A percentile compares a stretch with the other conserved stretches of the same genome.
Conservation (phyloP, 2,113 vertebrate species). For the Hypocryptadius cinnamomeus region DNA sequence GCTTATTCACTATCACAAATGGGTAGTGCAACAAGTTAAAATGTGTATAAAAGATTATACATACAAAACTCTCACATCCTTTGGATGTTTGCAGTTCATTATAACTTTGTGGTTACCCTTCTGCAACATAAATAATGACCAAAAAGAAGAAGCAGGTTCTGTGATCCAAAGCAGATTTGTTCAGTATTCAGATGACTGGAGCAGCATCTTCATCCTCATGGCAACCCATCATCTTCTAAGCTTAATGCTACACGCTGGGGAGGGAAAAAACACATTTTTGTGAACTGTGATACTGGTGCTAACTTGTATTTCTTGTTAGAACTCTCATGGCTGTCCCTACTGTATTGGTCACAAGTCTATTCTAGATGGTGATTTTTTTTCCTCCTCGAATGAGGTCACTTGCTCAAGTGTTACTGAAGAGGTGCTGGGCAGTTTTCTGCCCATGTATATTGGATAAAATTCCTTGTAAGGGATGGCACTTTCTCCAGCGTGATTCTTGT, state of each 20-base stretch:
- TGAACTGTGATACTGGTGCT: not conserved
- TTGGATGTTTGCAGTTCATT: slow-evolving; percentile 82
- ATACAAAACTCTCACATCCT: slow-evolving; percentile 83
- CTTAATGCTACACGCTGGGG: slow-evolving; percentile 92
- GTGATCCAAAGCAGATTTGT: slow-evolving; percentile 27
- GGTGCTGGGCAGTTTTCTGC: not conserved
- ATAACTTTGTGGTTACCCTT: slow-evolving; percentile 83
- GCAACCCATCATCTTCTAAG: slow-evolving; percentile 93
- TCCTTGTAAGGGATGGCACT: not conserved
- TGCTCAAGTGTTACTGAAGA: not conserved
- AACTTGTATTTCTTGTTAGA: not conserved
- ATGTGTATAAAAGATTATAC: slow-evolving; percentile 86
- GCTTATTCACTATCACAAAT: slow-evolving; percentile 68
- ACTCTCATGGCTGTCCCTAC: not conserved
- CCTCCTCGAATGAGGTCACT: not conserved
- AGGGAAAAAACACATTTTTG: slow-evolving; percentile 17
- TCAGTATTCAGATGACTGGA: slow-evolving; percentile 30
- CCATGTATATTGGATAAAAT: not conserved
- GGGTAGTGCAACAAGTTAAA: slow-evolving; percentile 81
- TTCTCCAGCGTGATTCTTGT: not conserved
- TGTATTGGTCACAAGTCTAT: not conserved
- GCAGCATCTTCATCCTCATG: slow-evolving; percentile 75
- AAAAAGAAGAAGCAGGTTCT: slow-evolving; percentile 5
- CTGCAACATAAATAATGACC: slow-evolving; percentile 75
- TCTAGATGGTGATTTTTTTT: not conserved